phyloP scores from a whole-genome alignment of 1,140 invertebrate species.

The Charaxes varanes region DNA sequence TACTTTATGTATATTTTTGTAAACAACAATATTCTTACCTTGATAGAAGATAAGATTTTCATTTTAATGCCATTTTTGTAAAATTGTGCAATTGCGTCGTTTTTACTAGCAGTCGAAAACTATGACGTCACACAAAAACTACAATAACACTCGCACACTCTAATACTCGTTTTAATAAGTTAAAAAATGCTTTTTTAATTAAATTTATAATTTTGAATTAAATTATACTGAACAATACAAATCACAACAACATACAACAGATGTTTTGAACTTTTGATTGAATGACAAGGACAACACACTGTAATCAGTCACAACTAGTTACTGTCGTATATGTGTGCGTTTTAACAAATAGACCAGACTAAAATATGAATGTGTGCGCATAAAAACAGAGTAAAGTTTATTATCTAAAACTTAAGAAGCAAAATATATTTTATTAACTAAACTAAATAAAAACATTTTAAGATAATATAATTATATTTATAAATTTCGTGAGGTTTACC shows the following conservation, averaged over 20 bases:
- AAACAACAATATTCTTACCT: constrained; percentile 58
- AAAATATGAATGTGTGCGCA: constrained; percentile 5
- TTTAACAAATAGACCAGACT: constrained; percentile 13
- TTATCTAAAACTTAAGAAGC: too few relatives aligned
- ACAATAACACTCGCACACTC: constrained; percentile 47
- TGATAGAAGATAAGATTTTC: constrained; percentile 63
- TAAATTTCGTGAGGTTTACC: too few relatives aligned
- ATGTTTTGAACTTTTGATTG: constrained; percentile 51
- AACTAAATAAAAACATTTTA: too few relatives aligned
- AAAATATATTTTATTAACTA: too few relatives aligned
- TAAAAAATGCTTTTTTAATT: constrained; percentile 33
- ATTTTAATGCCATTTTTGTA: constrained; percentile 70
- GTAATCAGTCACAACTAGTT: constrained; percentile 34
- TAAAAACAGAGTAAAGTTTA: background rate
- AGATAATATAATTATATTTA: too few relatives aligned
- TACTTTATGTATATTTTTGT: background rate
- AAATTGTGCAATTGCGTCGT: constrained; percentile 71
- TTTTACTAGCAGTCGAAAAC: constrained; percentile 66
- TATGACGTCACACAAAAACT: constrained; percentile 68
- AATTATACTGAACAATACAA: constrained; percentile 55
- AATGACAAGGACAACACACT: constrained; percentile 52
- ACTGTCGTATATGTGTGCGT: constrained; percentile 34
- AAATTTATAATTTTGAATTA: constrained; percentile 47
- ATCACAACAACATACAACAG: constrained; percentile 63
- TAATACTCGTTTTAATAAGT: constrained; percentile 29